Evolutionary conservation across 2,888 invertebrate species (phyloP).

Genomic region (Dusona sp.): DNA sequence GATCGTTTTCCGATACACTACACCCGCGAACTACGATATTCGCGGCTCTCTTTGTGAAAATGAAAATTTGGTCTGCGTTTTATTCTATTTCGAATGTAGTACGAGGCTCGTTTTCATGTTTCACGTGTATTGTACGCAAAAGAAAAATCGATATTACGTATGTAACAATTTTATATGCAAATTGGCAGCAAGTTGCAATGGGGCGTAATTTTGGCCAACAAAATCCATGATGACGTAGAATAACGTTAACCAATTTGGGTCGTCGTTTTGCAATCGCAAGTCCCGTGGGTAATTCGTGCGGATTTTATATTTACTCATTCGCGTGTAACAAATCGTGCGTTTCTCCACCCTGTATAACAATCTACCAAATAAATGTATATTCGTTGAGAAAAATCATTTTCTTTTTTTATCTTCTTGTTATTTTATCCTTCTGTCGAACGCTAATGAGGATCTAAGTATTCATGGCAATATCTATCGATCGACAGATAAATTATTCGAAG

Average conservation of each 20-base stretch:
- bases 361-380: background rate
- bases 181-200: background rate
- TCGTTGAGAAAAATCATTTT: background rate
- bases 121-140: background rate
- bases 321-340: background rate
- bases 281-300: background rate
- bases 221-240: background rate
- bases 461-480: conserved; percentile 44
- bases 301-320: conserved; percentile 1
- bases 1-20: background rate
- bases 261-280: background rate
- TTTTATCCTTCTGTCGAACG: conserved; percentile 4
- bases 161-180: background rate
- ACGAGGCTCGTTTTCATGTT: background rate
- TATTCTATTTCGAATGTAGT: conserved; percentile 9
- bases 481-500: conserved; percentile 58
- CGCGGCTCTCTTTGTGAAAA: background rate
- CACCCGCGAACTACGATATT: too few species aligned
- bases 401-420: background rate
- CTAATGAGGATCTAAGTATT: conserved; percentile 44
- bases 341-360: too few species aligned
- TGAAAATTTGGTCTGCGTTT: background rate
- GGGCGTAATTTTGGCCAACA: background rate
- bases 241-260: background rate
- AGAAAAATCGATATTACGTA: background rate